Conservation (phyloP, 64 coral and sea anemone genomes). For the Montipora foliosa region DNA sequence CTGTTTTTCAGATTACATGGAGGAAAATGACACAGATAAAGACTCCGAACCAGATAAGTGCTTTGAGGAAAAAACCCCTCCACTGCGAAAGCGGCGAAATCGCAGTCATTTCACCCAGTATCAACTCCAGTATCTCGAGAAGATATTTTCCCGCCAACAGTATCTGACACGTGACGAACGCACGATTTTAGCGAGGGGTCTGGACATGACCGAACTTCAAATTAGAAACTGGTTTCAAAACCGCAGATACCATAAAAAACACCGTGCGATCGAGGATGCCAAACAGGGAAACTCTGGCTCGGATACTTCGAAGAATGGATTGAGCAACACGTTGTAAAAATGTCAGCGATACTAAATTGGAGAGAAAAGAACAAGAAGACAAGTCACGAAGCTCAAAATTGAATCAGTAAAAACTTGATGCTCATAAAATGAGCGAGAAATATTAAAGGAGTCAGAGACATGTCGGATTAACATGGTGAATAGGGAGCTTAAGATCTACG, state of each 20-base stretch:
- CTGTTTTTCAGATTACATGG: not conserved
- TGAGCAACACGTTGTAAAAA: not conserved
- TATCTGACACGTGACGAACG: slow-evolving; percentile 94
- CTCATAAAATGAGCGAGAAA: not conserved
- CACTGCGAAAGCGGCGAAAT: slow-evolving; percentile 24
- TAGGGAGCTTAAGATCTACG: too few species aligned
- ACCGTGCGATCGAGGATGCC: slow-evolving; percentile 38
- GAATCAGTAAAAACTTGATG: not conserved
- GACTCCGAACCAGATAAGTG: not conserved
- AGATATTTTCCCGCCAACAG: slow-evolving; percentile 88
- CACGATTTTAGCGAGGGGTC: slow-evolving; percentile 78
- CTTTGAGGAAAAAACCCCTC: slow-evolving; percentile 8
- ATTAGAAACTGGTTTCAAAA: slow-evolving; percentile 99
- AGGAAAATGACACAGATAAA: not conserved
- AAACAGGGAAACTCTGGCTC: slow-evolving; percentile 1
- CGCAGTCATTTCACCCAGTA: slow-evolving; percentile 92
- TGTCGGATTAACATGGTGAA: not conserved
- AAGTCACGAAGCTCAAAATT: not conserved
- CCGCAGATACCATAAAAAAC: slow-evolving; percentile 87
- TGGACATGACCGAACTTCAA: slow-evolving; percentile 96
- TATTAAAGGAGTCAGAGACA: not conserved
- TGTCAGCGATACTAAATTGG: not conserved
- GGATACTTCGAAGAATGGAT: not conserved
- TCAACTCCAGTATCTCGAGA: slow-evolving; percentile 89
- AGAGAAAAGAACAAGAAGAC: not conserved